Conservation (phyloP, 2,888 invertebrate genomes). For the Chloroclysta siterata region DNA sequence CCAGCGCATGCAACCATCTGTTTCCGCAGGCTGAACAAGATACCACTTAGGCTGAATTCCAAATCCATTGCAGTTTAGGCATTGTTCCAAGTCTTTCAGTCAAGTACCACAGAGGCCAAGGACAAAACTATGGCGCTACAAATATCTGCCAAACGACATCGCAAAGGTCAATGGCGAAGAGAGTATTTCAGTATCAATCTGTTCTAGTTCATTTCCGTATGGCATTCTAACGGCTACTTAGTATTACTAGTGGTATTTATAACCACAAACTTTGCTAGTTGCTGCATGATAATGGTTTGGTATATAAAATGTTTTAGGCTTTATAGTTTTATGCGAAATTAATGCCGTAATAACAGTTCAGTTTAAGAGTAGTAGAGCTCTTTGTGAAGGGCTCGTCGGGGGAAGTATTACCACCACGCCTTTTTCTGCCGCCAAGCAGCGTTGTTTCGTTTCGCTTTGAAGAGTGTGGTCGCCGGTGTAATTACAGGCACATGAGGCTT, state of each 20-base stretch:
- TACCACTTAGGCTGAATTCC: constrained; percentile 24
- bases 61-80: constrained; percentile 28
- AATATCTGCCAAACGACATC: constrained; percentile 24
- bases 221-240: constrained; percentile 11
- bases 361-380: too few species aligned
- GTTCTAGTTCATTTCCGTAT: constrained; percentile 13
- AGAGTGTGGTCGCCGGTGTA: too few species aligned
- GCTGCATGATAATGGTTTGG: constrained; percentile 2
- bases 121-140: constrained; percentile 23
- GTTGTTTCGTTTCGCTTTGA: too few species aligned
- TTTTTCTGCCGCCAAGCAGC: too few species aligned
- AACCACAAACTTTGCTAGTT: constrained; percentile 4
- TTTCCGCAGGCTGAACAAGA: constrained; percentile 11
- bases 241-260: constrained; percentile 8
- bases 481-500: too few species aligned
- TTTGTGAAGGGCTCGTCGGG: too few species aligned
- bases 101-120: constrained; percentile 17
- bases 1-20: neutral
- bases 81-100: constrained; percentile 17
- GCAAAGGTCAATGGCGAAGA: constrained; percentile 25
- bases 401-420: too few species aligned
- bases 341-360: neutral
- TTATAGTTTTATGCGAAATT: neutral
- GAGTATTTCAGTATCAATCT: constrained; percentile 17
- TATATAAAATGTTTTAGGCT: neutral